Conservation (phyloP, 1,140 invertebrate species). For the Papilio xuthus region DNA sequence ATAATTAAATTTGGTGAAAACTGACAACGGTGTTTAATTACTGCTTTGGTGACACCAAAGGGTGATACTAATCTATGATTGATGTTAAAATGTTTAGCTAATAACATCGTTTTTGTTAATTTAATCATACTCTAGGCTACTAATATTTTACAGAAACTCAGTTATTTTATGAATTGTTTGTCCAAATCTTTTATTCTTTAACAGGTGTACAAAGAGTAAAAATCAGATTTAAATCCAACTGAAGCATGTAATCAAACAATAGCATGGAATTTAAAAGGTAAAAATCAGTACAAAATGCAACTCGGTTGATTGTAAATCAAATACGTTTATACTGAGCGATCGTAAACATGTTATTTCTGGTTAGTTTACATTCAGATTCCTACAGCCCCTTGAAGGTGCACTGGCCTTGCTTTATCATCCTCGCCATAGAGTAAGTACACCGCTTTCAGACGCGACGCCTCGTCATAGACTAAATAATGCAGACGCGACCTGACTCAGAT, state of each 20-base stretch:
- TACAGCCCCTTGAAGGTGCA: conserved; percentile 22
- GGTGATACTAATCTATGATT: background rate
- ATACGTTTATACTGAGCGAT: conserved; percentile 1
- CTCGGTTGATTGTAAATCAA: conserved; percentile 13
- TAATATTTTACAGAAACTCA: too few relatives aligned
- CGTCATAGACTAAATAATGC: conserved; percentile 1
- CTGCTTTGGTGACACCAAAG: background rate
- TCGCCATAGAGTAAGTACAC: background rate
- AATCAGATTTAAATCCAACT: background rate
- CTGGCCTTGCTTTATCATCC: conserved; percentile 25
- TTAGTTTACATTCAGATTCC: conserved; percentile 22
- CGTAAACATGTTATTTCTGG: conserved; percentile 25
- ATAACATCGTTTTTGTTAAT: too few relatives aligned
- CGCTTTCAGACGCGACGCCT: background rate
- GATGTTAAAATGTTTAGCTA: too few relatives aligned
- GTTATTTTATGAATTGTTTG: background rate
- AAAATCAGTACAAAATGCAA: background rate
- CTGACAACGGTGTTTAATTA: background rate
- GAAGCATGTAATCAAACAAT: conserved; percentile 3
- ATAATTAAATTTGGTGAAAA: background rate
- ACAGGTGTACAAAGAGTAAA: background rate
- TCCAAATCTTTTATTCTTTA: background rate
- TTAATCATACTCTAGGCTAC: too few relatives aligned
- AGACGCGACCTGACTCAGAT: background rate
- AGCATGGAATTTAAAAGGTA: background rate